Base-by-base conservation (phyloP, 2,113 vertebrate genomes). In the Spermophilus dauricus region DNA sequence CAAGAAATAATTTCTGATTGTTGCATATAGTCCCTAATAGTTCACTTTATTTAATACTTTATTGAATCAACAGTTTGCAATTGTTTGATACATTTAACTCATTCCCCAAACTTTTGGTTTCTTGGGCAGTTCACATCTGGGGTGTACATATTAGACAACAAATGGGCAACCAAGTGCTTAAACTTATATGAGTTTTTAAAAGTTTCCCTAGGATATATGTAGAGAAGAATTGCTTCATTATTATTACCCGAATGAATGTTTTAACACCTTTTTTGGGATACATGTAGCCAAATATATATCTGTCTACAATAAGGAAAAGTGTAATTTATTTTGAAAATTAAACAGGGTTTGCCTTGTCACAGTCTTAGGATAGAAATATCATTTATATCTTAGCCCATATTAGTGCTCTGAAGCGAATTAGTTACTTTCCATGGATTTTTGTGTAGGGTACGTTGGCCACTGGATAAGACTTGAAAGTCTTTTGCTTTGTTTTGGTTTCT, bases 321-420 rank as follows among this genome's bases (percentile, higher is more conserved):
- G 32, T 83, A n/a, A 73, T 67, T 86, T 93, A 73, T 51, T 77
- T 96, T 37, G 8, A 32, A 89, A 92, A 76, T 85, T 28, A 89
- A 65, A 16, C 4, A 67, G 75, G 6, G 3, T 53, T 61, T 87
- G 12, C 28, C 48, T 82, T 48, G 13, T 48, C 32, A 18, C 8
- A 26, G 24, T 89, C 78, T 89, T 65, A 17, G 61, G 32, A 37
- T 84, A 61, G 63, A 78, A 32, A 34, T 22, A 24, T 37, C 8
- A 18, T 78, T 16, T 34, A 7, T 17, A 45, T 70, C 30, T n/a
- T 82, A 82, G 70, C 12, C 24, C 18, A 32, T 24, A 11, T 69
- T 65, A 78, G 14, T 51, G 72, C 22, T 90, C 42, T 12, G 37
- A 61, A 83, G 61, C 4, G 58, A 84, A 61, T 42, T 37, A 28